Base-by-base conservation (phyloP, 92 coral and sea anemone species). In the Pocillopora grandis region DNA sequence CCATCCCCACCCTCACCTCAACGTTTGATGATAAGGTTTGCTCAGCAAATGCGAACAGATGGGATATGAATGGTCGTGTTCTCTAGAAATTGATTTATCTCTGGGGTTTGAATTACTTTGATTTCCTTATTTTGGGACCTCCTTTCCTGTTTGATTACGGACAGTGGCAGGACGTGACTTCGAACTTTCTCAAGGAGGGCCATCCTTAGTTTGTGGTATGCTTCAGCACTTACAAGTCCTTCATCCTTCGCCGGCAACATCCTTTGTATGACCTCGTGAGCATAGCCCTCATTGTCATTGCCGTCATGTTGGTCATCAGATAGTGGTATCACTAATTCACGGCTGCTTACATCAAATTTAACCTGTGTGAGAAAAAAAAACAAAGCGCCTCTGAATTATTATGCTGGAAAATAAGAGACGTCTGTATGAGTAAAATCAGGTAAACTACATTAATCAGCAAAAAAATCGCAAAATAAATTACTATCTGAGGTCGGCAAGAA, bases 191-290 rank as follows among this genome's bases (percentile, higher is more conserved):
- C 76, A 0, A 59, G 76, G 58, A 72, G 23, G 58, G 76, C 76
- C 76, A 48, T 72, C 76, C 81, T 36, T 0, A 88, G 62, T 75
- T 83, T 87, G 52, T 88, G 81, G 78, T 76, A 88, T 12, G 87
- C 91, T 58, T 88, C 73, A 61, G 82, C 80, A 48, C 90, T 87
- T 1, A 87, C 42, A 21, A 87, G 76, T 16, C 87, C 87, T 62
- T 77, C 61, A 62, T 88, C 91, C 62, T 88, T 88, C 17, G 87
- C 84, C 2, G 82, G 85, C 16, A 83, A n/a, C 1, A 77, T 78
- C 27, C 71, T 7, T 21, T 62, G 68, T 6, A 84, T 59, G 21
- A 84, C 78, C 11, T 72, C 76, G 76, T 5, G 10, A 12, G 59
- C 2, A 5, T 63, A 20, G 68, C 1, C 19, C 9, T 18, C 23